Conservation (phyloP, 2,888 invertebrate species). For the Tanytarsus gracilentus region DNA sequence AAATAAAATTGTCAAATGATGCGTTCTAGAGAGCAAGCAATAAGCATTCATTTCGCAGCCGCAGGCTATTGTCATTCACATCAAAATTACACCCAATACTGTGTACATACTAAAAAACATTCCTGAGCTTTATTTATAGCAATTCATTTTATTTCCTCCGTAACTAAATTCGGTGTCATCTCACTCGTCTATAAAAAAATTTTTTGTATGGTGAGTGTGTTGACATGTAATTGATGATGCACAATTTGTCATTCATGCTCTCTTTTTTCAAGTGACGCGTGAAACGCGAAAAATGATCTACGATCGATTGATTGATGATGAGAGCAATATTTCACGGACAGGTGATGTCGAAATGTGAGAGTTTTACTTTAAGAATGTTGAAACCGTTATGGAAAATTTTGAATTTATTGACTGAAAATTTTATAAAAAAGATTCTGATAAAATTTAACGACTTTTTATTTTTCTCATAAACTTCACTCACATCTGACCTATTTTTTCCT, state of each 20-base stretch:
- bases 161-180: not conserved
- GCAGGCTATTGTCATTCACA: constrained; percentile 16
- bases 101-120: not conserved
- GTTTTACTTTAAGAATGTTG: too few species aligned
- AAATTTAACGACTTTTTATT: constrained; percentile 8
- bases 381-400: too few species aligned
- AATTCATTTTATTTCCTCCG: constrained; percentile 4
- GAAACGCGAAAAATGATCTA: too few species aligned
- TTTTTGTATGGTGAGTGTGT: too few species aligned
- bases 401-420: not conserved
- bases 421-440: not conserved
- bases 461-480: not conserved
- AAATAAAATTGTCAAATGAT: constrained; percentile 6
- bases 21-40: not conserved
- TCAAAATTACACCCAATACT: not conserved
- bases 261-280: too few species aligned
- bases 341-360: too few species aligned
- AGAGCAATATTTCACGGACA: not conserved
- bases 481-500: not conserved
- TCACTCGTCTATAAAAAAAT: too few species aligned
- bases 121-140: constrained; percentile 10
- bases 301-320: too few species aligned
- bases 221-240: constrained; percentile 21
- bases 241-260: constrained; percentile 16
- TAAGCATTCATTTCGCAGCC: not conserved